Base-by-base conservation (phyloP, 2,888 invertebrate species). In the Dinocampus coccinellae region DNA sequence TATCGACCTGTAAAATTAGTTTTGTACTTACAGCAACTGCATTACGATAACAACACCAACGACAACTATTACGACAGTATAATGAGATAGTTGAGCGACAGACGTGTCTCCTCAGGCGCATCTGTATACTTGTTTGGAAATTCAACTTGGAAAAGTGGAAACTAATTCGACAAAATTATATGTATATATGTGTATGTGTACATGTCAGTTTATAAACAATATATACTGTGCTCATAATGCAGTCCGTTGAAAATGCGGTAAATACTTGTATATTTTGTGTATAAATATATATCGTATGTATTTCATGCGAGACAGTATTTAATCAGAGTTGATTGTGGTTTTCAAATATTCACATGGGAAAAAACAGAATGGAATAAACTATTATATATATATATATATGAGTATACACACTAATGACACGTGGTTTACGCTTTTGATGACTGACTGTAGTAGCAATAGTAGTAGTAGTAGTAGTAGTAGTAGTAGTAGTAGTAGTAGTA, bases 1-100 rank as follows among this genome's bases (percentile, higher is more conserved):
- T 77, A 77, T 77, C 74, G 75, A 76, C 69, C 76, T 77, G 76
- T 75, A 73, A 76, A 75, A 77, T 77, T 75, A 77, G 76, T 76
- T 77, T 75, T 66, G 69, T 69, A 73, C 74, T 72, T 73, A 73
- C 67, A 72, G 73, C 72, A 34, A 70, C 29, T 61, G 52, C 73
- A 69, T 58, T 20, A 55, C 68, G 62, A 36, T 33, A 47, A 69
- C 73, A 34, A 57, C 52, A 6, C 55, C 66, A 58, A 55, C 52
- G 22, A 53, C 55, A 9, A 53, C 22, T 16, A 16, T n/a, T n/a
- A 47, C 16, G 16, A 16, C 16, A 4, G 16, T 39, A 39, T 39
- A 39, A 39, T 39, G 16, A 16, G 16, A 47, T 47, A 47, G 47
- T 47, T 47, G 47, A 47, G 16, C 55, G 55, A 60, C 24, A 11